Conservation (phyloP, 2,888 invertebrate species). For the Spicauda simplicius region DNA sequence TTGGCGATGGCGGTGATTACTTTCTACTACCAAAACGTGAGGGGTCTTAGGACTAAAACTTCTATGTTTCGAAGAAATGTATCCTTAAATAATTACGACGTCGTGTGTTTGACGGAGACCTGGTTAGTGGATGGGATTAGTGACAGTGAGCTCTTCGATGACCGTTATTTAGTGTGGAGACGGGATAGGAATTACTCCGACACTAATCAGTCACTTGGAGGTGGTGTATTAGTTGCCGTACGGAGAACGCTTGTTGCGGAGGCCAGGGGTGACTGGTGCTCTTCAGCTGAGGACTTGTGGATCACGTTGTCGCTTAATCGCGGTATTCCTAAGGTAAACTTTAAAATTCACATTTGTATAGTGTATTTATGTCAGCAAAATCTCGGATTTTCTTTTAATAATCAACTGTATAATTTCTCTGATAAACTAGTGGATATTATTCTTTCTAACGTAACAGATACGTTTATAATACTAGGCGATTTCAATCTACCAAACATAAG, state of each 20-base stretch:
- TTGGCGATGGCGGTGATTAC: conserved; percentile 13
- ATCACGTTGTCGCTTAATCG: background rate
- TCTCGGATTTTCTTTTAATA: conserved; percentile 4
- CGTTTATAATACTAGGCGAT: conserved; percentile 27
- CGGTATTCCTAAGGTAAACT: background rate
- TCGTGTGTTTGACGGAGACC: conserved; percentile 27
- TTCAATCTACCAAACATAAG: conserved; percentile 30
- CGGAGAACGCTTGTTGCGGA: background rate
- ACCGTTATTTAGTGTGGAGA: conserved; percentile 21
- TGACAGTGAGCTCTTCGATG: conserved; percentile 31
- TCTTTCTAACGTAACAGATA: conserved; percentile 2
- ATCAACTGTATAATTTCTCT: conserved; percentile 21
- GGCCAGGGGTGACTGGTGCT: conserved; percentile 2
- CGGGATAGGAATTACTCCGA: conserved; percentile 6
- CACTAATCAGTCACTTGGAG: conserved; percentile 2
- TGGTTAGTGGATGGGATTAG: conserved; percentile 27
- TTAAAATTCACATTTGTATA: conserved; percentile 28
- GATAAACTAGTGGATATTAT: conserved; percentile 7
- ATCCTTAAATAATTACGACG: conserved; percentile 5
- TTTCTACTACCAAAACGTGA: conserved; percentile 1
- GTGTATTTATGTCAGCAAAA: conserved; percentile 34
- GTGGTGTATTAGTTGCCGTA: conserved; percentile 11
- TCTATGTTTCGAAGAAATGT: conserved; percentile 9
- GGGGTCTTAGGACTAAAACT: too few relatives aligned
- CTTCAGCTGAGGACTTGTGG: conserved; percentile 10